These are phyloP conservation scores for Temnothorax nylanderi DNA, from an alignment of 1,140 invertebrate genomes.

Conservation along the genomic window DNA sequence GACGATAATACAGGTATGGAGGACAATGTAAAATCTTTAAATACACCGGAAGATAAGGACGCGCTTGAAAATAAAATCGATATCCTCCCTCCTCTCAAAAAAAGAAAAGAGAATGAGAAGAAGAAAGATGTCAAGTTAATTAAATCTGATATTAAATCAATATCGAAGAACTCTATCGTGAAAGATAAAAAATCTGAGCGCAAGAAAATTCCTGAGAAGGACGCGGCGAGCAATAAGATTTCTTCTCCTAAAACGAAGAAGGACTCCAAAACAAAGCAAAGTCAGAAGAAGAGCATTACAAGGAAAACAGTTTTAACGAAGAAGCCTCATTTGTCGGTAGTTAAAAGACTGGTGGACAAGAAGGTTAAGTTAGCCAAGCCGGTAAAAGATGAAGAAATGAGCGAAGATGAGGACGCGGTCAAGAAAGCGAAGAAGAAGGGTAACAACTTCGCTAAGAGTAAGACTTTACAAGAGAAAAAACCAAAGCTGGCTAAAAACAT, in stretches of 20 bases:
- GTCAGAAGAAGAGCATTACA: constrained; percentile 77
- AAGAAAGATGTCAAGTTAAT: constrained; percentile 78
- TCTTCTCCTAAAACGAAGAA: constrained; percentile 78
- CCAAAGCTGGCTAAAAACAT: constrained; percentile 81
- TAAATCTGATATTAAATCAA: constrained; percentile 78
- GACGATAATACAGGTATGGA: constrained; percentile 71
- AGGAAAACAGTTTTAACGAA: constrained; percentile 84
- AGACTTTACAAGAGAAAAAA: constrained; percentile 76
- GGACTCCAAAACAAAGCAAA: constrained; percentile 75
- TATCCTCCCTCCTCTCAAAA: constrained; percentile 63
- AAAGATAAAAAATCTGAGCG: constrained; percentile 81
- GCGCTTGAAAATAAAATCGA: constrained; percentile 64
- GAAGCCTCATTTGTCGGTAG: constrained; percentile 79
- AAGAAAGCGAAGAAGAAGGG: constrained; percentile 75
- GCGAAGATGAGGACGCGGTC: constrained; percentile 70
- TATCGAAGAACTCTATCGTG: constrained; percentile 71
- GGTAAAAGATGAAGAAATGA: constrained; percentile 69
- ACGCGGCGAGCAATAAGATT: constrained; percentile 73
- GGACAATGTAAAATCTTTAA: constrained; percentile 42
- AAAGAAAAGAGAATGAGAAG: constrained; percentile 80
- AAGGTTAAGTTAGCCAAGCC: constrained; percentile 83
- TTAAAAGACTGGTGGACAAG: constrained; percentile 82
- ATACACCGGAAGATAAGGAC: constrained; percentile 56
- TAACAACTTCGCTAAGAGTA: constrained; percentile 66
- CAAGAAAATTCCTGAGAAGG: constrained; percentile 79